Base-by-base conservation (phyloP, 2,888 invertebrate species). In the Oligia fasciuncula region DNA sequence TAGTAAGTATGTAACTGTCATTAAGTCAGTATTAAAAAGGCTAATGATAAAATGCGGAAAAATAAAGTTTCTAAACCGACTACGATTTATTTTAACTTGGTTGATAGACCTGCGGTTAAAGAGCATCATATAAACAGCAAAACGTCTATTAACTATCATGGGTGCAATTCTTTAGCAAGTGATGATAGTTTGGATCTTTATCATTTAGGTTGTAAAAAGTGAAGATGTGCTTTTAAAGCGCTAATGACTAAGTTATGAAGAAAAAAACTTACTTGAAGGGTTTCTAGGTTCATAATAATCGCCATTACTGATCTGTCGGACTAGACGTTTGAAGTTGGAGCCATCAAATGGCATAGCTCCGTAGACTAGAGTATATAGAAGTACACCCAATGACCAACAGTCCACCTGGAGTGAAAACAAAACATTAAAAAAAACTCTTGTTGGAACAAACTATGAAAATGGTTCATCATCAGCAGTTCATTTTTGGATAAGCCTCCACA, bases 291-390 rank as follows among this genome's bases (percentile, higher is more conserved):
- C 99, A 93, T 99, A 99, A 95, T 99, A 99, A 95, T 99, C 99
- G 9, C 99, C 99, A 93, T 98, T 98, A 91, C 99, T 99, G 93
- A 99, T 99, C 96, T 99, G 99, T 93, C 98, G 98, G 85, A 99
- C 99, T 92, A 99, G 98, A 91, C 99, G 98, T 95, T 99, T 99
- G 96, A 99, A 99, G 97, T 99, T 99, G 85, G 99, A 99, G 83
- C 99, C 99, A 96, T 99, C 99, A 94, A 99, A 99, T 76, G 99
- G 99, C 99, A 99, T 99, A 87, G 99, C 99, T 90, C 99, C 99
- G 95, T 99, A 99, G 88, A 99, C 99, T 92, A 99, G 97, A 70
- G 99, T 99, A 95, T 99, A 99, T 17, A 99, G 97, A 71, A 99
- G 97, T 72, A 99, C 99, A 77, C 99, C 99, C 84, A 99, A 96